These are phyloP conservation scores for Oriolus oriolus DNA, from an alignment of 2,113 vertebrate species.

Conservation along the genomic window DNA sequence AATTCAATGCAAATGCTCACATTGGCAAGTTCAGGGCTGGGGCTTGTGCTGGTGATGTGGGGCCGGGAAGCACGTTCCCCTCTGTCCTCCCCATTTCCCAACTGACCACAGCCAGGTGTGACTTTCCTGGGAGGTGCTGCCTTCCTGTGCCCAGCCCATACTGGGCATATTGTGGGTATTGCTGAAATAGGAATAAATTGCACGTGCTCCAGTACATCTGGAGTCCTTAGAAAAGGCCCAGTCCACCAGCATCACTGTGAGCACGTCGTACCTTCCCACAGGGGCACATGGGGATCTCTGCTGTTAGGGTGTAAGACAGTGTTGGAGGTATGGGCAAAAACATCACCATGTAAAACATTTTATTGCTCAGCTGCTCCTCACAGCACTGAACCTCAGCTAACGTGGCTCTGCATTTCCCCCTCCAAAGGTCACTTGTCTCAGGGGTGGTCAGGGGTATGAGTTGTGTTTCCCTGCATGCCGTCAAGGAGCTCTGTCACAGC, in stretches of 20 bases:
- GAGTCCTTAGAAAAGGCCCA: neutral
- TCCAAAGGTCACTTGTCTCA: neutral
- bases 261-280: rapidly evolving
- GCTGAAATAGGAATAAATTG: neutral
- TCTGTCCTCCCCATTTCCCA: neutral
- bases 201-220: neutral
- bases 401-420: rapidly evolving
- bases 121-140: neutral
- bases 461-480: neutral
- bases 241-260: neutral
- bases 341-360: neutral
- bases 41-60: neutral
- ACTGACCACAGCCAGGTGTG: neutral
- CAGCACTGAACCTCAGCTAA: neutral
- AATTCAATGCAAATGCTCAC: neutral
- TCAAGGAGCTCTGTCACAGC: neutral
- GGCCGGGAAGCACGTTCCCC: rapidly evolving
- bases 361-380: neutral
- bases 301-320: neutral
- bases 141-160: neutral
- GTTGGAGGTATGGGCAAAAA: neutral
- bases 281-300: neutral
- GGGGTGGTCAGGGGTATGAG: neutral
- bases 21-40: neutral
- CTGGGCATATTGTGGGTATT: neutral